Evolutionary conservation across 2,113 vertebrate genomes (phyloP).

Genomic region (Leiothrix lutea): DNA sequence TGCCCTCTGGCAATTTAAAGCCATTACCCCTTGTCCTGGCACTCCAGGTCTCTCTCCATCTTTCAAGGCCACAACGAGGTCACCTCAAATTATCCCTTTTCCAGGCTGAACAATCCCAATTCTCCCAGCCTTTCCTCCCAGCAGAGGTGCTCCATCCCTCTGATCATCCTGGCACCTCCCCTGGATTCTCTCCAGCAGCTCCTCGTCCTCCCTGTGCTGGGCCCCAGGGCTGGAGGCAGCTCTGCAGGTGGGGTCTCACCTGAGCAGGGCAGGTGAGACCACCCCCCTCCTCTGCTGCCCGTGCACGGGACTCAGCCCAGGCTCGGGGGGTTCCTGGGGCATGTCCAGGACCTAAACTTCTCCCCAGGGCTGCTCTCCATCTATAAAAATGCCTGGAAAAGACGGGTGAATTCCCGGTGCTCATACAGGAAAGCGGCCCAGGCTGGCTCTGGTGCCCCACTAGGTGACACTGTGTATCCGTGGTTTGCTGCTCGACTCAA

Average conservation of each 20-base stretch:
- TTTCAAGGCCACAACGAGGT: neutral
- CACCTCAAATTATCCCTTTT: neutral
- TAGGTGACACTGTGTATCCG: conserved; percentile 45
- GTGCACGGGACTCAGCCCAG: accelerated
- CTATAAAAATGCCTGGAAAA: accelerated
- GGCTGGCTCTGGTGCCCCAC: neutral
- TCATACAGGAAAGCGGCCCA: neutral
- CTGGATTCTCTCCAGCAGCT: too few relatives aligned
- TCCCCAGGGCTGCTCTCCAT: neutral
- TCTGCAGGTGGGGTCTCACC: neutral
- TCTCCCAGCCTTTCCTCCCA: neutral
- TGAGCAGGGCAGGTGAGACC: neutral
- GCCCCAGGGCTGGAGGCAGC: neutral
- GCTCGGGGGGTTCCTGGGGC: neutral
- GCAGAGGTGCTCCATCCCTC: neutral
- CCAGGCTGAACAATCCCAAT: neutral
- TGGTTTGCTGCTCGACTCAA: neutral
- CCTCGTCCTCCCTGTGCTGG: neutral
- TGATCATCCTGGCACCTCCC: neutral
- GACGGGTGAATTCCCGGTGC: accelerated
- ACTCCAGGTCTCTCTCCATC: neutral
- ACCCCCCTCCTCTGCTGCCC: neutral
- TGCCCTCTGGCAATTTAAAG: neutral
- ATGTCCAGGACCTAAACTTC: neutral
- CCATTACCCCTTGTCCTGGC: neutral